Conservation (phyloP, 2,888 invertebrate species). For the Tethea ocularis region DNA sequence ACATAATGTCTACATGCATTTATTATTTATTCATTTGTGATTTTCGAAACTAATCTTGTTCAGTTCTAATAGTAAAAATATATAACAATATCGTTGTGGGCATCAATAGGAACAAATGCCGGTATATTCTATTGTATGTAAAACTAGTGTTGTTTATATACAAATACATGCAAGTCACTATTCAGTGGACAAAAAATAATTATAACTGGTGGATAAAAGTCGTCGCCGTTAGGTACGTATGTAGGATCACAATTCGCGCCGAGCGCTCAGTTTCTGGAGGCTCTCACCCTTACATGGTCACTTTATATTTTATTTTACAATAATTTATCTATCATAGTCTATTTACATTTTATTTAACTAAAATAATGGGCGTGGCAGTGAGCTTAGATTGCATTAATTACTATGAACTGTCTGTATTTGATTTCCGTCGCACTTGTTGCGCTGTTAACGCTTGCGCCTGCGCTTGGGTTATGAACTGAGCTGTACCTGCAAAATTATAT, state of each 20-base stretch:
- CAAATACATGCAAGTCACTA: not conserved
- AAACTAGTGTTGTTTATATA: slow-evolving; percentile 1
- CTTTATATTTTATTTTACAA: slow-evolving; percentile 34
- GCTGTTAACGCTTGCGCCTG: slow-evolving; percentile 70
- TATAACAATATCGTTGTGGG: slow-evolving; percentile 3
- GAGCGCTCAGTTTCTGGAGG: slow-evolving; percentile 31
- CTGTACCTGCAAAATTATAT: slow-evolving; percentile 59
- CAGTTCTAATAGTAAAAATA: not conserved
- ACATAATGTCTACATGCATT: not conserved
- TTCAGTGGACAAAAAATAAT: slow-evolving; percentile 1
- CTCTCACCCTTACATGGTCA: slow-evolving; percentile 39
- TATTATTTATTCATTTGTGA: slow-evolving; percentile 1
- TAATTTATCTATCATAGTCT: slow-evolving; percentile 56
- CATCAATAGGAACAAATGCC: slow-evolving; percentile 3
- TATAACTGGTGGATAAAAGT: slow-evolving; percentile 32
- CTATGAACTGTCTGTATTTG: slow-evolving; percentile 81
- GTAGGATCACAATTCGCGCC: slow-evolving; percentile 43
- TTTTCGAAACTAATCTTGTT: not conserved
- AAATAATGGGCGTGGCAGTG: slow-evolving; percentile 55
- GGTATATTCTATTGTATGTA: not conserved
- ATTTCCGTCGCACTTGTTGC: slow-evolving; percentile 77
- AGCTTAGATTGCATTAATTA: slow-evolving; percentile 39
- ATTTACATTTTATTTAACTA: slow-evolving; percentile 60
- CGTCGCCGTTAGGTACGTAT: slow-evolving; percentile 44
- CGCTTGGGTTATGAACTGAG: slow-evolving; percentile 75